These are phyloP conservation scores for Columba janthina DNA, from an alignment of 2,113 vertebrate species.

Conservation along the genomic window DNA sequence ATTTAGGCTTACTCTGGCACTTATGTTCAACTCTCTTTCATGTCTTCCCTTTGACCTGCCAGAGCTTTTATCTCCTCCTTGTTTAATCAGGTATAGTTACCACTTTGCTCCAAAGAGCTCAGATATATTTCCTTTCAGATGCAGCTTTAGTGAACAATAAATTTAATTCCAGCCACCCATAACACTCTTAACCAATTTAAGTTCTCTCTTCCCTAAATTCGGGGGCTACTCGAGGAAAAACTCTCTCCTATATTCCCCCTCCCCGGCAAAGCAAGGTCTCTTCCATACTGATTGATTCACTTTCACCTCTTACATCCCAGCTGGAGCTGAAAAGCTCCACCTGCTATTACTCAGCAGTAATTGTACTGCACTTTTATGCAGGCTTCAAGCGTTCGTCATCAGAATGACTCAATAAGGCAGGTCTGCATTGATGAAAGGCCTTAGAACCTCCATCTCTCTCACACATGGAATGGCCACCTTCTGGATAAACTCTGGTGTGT, in stretches of 20 bases:
- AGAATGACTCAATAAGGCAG: slow-evolving; percentile 43
- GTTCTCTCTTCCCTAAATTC: not conserved
- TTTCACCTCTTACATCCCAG: not conserved
- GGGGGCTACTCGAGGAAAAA: not conserved
- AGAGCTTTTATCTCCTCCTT: not conserved
- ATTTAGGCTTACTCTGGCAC: not conserved
- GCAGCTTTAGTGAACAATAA: not conserved
- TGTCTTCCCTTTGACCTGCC: not conserved
- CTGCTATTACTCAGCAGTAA: slow-evolving; percentile 60
- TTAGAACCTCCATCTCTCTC: not conserved
- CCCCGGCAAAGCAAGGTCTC: not conserved
- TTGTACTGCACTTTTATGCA: slow-evolving; percentile 13
- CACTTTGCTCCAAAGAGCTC: not conserved
- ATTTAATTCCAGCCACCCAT: not conserved
- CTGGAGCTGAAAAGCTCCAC: slow-evolving; percentile 41
- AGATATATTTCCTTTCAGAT: not conserved
- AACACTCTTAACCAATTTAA: not conserved
- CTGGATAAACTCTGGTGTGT: not conserved
- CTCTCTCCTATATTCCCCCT: not conserved
- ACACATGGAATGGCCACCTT: not conserved
- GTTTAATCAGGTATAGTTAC: not conserved
- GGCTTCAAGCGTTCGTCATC: slow-evolving; percentile 41
- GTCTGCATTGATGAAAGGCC: not conserved
- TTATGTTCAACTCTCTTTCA: not conserved
- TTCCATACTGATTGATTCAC: slow-evolving; percentile 26